These are phyloP conservation scores for Cremastobaeus sp. DNA, from an alignment of 2,888 invertebrate genomes.

Conservation along the genomic window DNA sequence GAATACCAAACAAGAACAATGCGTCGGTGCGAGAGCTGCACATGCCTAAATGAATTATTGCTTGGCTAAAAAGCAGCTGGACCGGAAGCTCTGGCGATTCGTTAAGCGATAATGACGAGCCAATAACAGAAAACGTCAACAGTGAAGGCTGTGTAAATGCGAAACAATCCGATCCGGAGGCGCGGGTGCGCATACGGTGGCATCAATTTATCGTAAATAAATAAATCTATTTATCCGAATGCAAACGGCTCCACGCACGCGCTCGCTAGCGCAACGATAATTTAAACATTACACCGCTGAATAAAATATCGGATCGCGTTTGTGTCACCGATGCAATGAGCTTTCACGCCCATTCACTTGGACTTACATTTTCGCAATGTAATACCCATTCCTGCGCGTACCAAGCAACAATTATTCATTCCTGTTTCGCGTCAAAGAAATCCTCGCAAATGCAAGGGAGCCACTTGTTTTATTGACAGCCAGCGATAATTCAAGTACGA, in stretches of 20 bases:
- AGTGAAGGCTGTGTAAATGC: constrained; percentile 70
- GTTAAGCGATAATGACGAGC: constrained; percentile 76
- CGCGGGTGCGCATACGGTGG: constrained; percentile 64
- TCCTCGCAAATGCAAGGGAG: too few species aligned
- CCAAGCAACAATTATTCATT: constrained; percentile 51
- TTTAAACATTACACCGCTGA: constrained; percentile 72
- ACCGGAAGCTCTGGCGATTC: constrained; percentile 67
- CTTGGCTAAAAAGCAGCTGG: constrained; percentile 54
- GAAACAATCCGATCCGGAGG: constrained; percentile 71
- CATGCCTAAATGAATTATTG: constrained; percentile 56
- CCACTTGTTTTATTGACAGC: too few species aligned
- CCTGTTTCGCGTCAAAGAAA: neutral
- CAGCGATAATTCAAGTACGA: too few species aligned
- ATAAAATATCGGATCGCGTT: constrained; percentile 70
- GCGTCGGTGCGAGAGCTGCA: constrained; percentile 37
- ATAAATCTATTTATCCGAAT: constrained; percentile 74
- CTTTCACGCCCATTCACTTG: constrained; percentile 41
- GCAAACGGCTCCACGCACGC: constrained; percentile 60
- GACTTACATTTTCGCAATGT: constrained; percentile 30
- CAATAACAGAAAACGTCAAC: constrained; percentile 73
- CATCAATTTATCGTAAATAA: constrained; percentile 75
- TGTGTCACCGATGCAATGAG: constrained; percentile 46
- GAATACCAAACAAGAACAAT: constrained; percentile 45
- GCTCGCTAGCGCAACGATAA: constrained; percentile 66
- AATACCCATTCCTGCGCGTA: constrained; percentile 33